Evolutionary conservation across 2,888 invertebrate species (phyloP), one percentile per base, ranked within the genome.

Genomic region (Gryllus longicercus): DNA sequence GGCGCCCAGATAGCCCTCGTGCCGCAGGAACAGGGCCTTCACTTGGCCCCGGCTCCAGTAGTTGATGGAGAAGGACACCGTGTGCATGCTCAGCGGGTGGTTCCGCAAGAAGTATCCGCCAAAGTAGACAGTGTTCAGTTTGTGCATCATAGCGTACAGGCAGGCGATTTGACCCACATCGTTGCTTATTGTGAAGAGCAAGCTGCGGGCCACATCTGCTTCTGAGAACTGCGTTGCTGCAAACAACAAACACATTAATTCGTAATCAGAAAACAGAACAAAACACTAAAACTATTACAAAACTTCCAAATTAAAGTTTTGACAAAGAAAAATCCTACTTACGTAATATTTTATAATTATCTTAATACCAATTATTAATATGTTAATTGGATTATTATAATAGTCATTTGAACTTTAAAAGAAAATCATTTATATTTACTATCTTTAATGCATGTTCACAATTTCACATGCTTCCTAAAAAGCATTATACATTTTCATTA

Each of bases 81-180:
- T 91, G 83, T 92, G 90, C 93, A 93, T 93, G 79, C 91, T 92
- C 11, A 92, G 86, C 1, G 92, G 91, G 86, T 92, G 92, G 84
- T 92, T 92, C 74, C 93, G 88, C 74, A 93, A 88, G 85, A 93
- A 92, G 84, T 91, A 93, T 18, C 93, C 93, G 74, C 92, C 92
- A 86, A 93, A 93, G 84, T 92, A 92, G 63, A 93, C 86, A 85
- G 87, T 89, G 83, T 90, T 89, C 82, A 92, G 86, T 25, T 89
- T 88, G 84, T 92, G 90, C 83, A 91, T 88, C 85, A 90, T 88
- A n/a, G 93, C 92, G 84, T 92, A 91, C 4, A 93, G 88, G 85
- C 89, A 91, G 75, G 93, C 91, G 81, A 93, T 91, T 87, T 93
- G 93, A n/a, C 92, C 92, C 80, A 93, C 91, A 84, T 92, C 92